Conservation (phyloP, 2,797 vertebrate species). For the Basileuterus tristriatus region DNA sequence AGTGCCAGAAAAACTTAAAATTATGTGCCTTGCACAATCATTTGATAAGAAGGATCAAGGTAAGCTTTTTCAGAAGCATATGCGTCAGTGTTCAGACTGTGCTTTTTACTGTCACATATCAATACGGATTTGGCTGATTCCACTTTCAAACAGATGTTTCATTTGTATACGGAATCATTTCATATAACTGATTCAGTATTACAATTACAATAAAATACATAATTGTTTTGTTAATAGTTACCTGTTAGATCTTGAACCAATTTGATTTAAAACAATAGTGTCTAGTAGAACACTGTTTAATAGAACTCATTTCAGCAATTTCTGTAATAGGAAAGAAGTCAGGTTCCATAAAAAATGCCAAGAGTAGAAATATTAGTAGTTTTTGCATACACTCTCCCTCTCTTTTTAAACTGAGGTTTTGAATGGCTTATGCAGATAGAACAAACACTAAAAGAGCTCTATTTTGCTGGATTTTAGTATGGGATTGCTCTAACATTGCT, state of each 20-base stretch:
- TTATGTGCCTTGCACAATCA: not conserved
- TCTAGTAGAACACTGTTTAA: not conserved
- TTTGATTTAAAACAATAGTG: not conserved
- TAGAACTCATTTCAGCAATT: not conserved
- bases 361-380: not conserved
- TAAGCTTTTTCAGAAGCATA: not conserved
- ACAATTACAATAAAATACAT: not conserved
- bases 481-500: not conserved
- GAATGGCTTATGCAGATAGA: not conserved
- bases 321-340: not conserved
- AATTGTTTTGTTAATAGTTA: accelerated
- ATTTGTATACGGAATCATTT: not conserved
- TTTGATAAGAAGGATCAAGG: not conserved
- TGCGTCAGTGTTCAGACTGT: not conserved
- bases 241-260: not conserved
- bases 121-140: not conserved
- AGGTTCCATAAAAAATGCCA: not conserved
- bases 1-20: not conserved
- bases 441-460: not conserved
- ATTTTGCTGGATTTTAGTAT: not conserved
- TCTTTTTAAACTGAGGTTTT: not conserved
- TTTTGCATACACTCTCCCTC: not conserved
- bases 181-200: not conserved
- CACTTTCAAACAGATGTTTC: not conserved
- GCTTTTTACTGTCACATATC: not conserved